These are phyloP conservation scores for Apistogramma diplotaenia DNA, from an alignment of 2,113 vertebrate species.

Conservation along the genomic window DNA sequence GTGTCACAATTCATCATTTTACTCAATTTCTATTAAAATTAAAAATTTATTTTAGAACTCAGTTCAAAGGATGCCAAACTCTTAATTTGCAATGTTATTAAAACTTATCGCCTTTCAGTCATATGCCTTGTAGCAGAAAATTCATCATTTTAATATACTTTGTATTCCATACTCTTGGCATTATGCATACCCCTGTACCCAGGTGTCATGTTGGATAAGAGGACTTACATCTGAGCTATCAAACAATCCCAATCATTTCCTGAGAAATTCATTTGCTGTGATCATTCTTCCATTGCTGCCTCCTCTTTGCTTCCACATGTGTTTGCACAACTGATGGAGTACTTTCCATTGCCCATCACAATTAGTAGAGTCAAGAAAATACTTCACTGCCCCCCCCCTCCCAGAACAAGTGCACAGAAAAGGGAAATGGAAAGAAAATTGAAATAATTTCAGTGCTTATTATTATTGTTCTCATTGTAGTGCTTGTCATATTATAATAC, in stretches of 20 bases:
- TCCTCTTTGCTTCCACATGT: conserved; percentile 39
- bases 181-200: neutral
- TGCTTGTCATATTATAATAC: conserved; percentile 43
- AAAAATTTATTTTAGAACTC: conserved; percentile 31
- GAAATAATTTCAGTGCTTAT: conserved; percentile 54
- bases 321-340: conserved; percentile 38
- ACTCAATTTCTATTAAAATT: neutral
- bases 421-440: conserved; percentile 36
- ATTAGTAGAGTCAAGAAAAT: conserved; percentile 33
- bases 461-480: conserved; percentile 55
- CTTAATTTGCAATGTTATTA: conserved; percentile 8
- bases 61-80: conserved; percentile 48
- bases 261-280: conserved; percentile 52
- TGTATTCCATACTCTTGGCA: conserved; percentile 17
- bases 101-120: conserved; percentile 38
- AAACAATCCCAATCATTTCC: conserved; percentile 33
- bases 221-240: conserved; percentile 26
- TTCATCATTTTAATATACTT: conserved; percentile 16
- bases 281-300: conserved; percentile 50
- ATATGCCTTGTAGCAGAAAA: neutral
- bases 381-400: conserved; percentile 28
- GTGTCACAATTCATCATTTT: conserved; percentile 32
- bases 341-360: conserved; percentile 41
- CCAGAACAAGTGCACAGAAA: conserved; percentile 16
- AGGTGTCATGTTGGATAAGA: conserved; percentile 35